phyloP scores from a whole-genome alignment of 2,113 vertebrate genomes.

The Sylvietta virens region DNA sequence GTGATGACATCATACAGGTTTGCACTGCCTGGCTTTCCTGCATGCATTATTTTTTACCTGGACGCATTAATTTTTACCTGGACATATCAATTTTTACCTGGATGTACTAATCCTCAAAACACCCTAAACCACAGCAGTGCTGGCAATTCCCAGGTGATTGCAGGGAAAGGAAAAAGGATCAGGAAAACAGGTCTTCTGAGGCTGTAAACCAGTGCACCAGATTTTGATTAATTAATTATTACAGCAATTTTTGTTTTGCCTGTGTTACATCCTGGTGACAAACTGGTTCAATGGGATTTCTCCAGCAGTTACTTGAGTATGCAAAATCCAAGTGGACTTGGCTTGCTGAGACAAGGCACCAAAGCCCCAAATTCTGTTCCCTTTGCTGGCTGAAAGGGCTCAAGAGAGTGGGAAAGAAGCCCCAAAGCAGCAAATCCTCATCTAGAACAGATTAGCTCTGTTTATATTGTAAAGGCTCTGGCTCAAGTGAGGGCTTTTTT shows the following conservation, averaged over 20 bases:
- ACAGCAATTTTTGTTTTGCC: background rate
- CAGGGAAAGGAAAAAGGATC: background rate
- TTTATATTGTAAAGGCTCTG: conserved; percentile 27
- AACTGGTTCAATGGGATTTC: background rate
- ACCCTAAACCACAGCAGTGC: background rate
- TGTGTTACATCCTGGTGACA: background rate
- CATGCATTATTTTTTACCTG: background rate
- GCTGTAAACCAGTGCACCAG: background rate
- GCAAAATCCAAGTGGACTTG: background rate
- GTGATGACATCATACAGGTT: background rate
- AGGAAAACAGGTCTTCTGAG: background rate
- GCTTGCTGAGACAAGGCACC: background rate
- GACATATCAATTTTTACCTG: background rate
- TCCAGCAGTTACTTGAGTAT: background rate
- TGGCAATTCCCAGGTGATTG: background rate
- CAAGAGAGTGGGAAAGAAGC: background rate
- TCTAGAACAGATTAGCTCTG: conserved; percentile 18
- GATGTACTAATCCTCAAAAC: background rate
- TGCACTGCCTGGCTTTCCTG: background rate
- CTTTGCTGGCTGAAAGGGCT: background rate
- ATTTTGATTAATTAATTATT: background rate
- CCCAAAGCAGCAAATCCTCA: conserved; percentile 12
- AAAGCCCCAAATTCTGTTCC: background rate
- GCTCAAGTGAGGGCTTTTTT: background rate
- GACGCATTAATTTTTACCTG: background rate